Evolutionary conservation across 2,888 invertebrate species (phyloP).

Genomic region (Lumbricus terrestris): DNA sequence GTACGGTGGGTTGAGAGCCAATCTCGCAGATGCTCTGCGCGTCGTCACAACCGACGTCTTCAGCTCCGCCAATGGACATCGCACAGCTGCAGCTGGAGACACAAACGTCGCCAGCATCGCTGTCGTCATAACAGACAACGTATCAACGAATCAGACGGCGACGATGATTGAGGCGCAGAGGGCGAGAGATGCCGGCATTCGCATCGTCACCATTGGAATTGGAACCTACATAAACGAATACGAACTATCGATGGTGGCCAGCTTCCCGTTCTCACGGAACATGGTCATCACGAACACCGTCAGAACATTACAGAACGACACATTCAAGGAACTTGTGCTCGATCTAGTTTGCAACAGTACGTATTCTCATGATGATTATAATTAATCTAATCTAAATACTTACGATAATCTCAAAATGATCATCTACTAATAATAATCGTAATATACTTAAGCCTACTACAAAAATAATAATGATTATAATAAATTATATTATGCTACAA

Average conservation of each 20-base stretch:
- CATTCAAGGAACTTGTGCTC: constrained; percentile 23
- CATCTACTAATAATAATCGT: no score
- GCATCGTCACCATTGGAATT: constrained; percentile 33
- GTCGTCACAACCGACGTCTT: constrained; percentile 20
- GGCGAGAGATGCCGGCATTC: constrained; percentile 25
- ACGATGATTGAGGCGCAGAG: constrained; percentile 22
- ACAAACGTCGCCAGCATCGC: constrained; percentile 12
- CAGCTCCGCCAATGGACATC: constrained; percentile 13
- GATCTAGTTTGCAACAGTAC: constrained; percentile 33
- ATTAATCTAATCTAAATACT: not conserved
- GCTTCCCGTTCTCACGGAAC: constrained; percentile 29
- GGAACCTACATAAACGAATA: constrained; percentile 31
- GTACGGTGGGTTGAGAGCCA: constrained; percentile 24
- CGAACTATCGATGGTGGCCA: constrained; percentile 35
- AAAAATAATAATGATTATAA: no score
- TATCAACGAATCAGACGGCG: not conserved
- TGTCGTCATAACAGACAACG: constrained; percentile 23
- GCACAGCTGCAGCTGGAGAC: no score
- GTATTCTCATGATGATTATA: constrained; percentile 11
- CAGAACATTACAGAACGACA: constrained; percentile 4
- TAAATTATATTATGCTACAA: no score
- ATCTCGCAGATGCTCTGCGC: constrained; percentile 22
- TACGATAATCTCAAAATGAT: not conserved
- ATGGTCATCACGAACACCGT: constrained; percentile 28
- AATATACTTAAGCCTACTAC: no score